phyloP scores from a whole-genome alignment of 2,888 invertebrate species.

The Epistrophella euchroma region DNA sequence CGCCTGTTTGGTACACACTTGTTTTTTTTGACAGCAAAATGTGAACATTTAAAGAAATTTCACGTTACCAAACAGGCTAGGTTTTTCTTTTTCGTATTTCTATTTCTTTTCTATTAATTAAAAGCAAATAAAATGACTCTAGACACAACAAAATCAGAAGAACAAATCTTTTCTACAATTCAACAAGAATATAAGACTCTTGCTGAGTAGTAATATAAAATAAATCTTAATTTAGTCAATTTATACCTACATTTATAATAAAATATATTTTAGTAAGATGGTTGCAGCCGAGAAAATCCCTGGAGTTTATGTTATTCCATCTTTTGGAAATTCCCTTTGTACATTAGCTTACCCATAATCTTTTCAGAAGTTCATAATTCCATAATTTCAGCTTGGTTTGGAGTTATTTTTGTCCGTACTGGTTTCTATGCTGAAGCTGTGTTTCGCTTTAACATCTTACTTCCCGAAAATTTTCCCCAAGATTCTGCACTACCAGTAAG shows the following conservation, averaged over 20 bases:
- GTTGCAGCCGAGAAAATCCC: conserved; percentile 92
- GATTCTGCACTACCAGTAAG: conserved; percentile 77
- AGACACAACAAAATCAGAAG: conserved; percentile 82
- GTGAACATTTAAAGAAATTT: too few species aligned
- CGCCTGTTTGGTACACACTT: too few species aligned
- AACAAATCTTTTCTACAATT: conserved; percentile 89
- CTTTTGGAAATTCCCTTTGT: conserved; percentile 90
- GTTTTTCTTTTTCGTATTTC: too few species aligned
- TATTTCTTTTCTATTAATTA: too few species aligned
- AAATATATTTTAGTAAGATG: conserved; percentile 87
- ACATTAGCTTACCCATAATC: background rate
- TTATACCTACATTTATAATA: background rate
- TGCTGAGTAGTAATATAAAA: conserved; percentile 92
- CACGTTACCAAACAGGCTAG: too few species aligned
- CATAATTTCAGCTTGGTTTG: conserved; percentile 79
- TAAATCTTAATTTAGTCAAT: conserved; percentile 80
- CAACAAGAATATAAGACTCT: conserved; percentile 95
- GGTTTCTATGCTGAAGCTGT: conserved; percentile 95
- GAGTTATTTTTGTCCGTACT: conserved; percentile 90
- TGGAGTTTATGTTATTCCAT: conserved; percentile 97
- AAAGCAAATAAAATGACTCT: conserved; percentile 80
- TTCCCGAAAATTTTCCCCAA: conserved; percentile 94
- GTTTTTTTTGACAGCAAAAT: too few species aligned
- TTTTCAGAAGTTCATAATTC: background rate
- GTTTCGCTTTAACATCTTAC: conserved; percentile 93